A percentile compares a stretch with the other conserved stretches of the same genome.
These are phyloP conservation scores for Yponomeuta plumbellus DNA, from an alignment of 2,888 invertebrate genomes.

Conservation along the genomic window DNA sequence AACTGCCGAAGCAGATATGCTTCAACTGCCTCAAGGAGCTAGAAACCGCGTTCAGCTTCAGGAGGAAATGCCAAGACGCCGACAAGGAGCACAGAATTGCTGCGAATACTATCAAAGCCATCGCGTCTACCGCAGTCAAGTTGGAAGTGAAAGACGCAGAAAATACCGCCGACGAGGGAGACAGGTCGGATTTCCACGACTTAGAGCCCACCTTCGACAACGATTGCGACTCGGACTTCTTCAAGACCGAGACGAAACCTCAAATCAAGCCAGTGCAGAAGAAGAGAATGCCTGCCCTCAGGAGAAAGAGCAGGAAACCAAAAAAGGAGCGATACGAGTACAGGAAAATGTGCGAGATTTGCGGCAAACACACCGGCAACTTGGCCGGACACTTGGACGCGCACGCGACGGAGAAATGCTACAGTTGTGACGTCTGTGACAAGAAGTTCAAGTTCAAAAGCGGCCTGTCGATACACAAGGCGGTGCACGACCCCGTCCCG, in stretches of 20 bases:
- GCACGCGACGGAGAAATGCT: constrained; percentile 54
- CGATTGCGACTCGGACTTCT: constrained; percentile 22
- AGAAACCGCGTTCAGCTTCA: constrained; percentile 64
- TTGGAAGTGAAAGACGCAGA: not conserved
- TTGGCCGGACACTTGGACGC: constrained; percentile 60
- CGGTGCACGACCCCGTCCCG: constrained; percentile 63
- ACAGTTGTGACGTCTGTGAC: constrained; percentile 64
- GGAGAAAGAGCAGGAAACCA: constrained; percentile 32
- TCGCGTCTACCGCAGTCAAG: not conserved
- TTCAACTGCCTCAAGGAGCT: constrained; percentile 54
- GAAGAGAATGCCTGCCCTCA: constrained; percentile 24
- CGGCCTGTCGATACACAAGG: constrained; percentile 62
- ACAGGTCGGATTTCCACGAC: constrained; percentile 32
- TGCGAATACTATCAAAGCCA: not conserved
- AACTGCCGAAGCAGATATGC: constrained; percentile 58
- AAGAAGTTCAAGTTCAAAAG: constrained; percentile 71
- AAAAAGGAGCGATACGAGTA: constrained; percentile 57
- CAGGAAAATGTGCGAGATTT: constrained; percentile 67
- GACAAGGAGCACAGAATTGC: constrained; percentile 39
- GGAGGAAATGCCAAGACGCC: constrained; percentile 60
- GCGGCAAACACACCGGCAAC: constrained; percentile 63
- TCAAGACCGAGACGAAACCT: constrained; percentile 29
- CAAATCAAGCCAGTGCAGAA: constrained; percentile 27
- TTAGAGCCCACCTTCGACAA: constrained; percentile 12
- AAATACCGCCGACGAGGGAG: constrained; percentile 30